Base-by-base conservation (phyloP, 1,140 invertebrate species). In the Drosophila nigromelanica region DNA sequence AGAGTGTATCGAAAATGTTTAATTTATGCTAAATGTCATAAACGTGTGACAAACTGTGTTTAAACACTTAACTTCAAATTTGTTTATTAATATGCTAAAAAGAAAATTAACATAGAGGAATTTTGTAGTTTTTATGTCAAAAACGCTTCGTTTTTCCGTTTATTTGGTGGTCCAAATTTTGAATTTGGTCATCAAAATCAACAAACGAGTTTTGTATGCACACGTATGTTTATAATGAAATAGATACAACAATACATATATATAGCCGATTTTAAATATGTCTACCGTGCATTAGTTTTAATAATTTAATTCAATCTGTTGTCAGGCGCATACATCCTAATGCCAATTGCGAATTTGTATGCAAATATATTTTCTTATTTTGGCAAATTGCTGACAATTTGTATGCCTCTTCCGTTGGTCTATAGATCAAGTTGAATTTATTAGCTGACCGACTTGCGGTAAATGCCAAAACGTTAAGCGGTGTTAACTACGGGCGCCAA, bases 341-440 rank as follows among this genome's bases (percentile, higher is more conserved):
- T 35, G 33, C 2, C 33, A 35, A 35, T 7, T 35, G 43, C 8
- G 11, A 15, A 45, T 15, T 45, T 35, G 27, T 27, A 27, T 27
- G 33, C 5, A 21, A 15, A 45, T 45, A 10, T 7, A 33, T 51
- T 15, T 51, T 11, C 11, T 21, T 2, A 11, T 45, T 21, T 4
- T 10, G 5, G 15, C 45, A 33, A 51, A 60, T 68, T 37, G 63
- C 48, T 24, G 52, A 43, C 52, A 51, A 71, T 66, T 66, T 47
- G 61, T 51, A 58, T 71, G 69, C 62, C 39, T 52, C 54, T 66
- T 66, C 52, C 61, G 61, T 66, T 56, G n/a, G 37, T 6, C 69
- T 51, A 66, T 64, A 39, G 35, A 56, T 63, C 68, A 71, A 43
- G 4, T 37, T 33, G 7, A 37, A 27, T 35, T 45, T 24, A 35